A percentile compares a stretch with the other conserved stretches of the same genome.
phyloP scores from a whole-genome alignment of 2,113 vertebrate genomes.

The Leuciscus idus region DNA sequence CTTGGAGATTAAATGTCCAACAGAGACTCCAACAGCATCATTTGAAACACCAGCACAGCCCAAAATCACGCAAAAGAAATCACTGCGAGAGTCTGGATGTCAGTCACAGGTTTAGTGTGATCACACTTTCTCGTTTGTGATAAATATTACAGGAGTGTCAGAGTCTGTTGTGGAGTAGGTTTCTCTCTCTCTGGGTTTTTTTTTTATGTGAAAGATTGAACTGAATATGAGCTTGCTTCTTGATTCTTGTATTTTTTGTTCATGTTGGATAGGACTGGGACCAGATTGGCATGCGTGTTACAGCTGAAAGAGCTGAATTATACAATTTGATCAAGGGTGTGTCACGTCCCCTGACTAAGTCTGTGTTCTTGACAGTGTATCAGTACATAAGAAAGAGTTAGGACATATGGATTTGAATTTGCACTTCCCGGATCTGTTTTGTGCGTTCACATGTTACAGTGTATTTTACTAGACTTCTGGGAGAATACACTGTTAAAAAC shows the following conservation, averaged over 20 bases:
- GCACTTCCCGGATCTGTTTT: background rate
- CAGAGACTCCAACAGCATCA: background rate
- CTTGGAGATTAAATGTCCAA: conserved; percentile 9
- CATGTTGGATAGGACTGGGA: conserved; percentile 37
- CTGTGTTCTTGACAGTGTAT: conserved; percentile 29
- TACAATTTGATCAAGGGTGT: conserved; percentile 27
- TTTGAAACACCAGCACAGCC: conserved; percentile 21
- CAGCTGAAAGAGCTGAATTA: conserved; percentile 21
- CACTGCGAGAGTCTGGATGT: background rate
- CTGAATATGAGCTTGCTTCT: background rate
- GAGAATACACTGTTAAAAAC: background rate
- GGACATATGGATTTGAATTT: background rate
- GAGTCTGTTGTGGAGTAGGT: conserved; percentile 1
- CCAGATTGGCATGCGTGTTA: background rate
- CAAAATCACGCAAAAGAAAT: background rate
- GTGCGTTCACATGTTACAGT: background rate
- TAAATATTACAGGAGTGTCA: conserved; percentile 23
- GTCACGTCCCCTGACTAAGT: conserved; percentile 8
- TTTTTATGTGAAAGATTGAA: background rate
- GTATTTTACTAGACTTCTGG: background rate
- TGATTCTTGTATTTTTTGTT: conserved; percentile 26
- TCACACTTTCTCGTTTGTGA: background rate
- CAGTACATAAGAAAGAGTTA: background rate
- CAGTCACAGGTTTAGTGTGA: background rate
- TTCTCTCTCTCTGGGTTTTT: background rate